Evolutionary conservation across 2,888 invertebrate species (phyloP).

Genomic region (Anthophora plumipes): DNA sequence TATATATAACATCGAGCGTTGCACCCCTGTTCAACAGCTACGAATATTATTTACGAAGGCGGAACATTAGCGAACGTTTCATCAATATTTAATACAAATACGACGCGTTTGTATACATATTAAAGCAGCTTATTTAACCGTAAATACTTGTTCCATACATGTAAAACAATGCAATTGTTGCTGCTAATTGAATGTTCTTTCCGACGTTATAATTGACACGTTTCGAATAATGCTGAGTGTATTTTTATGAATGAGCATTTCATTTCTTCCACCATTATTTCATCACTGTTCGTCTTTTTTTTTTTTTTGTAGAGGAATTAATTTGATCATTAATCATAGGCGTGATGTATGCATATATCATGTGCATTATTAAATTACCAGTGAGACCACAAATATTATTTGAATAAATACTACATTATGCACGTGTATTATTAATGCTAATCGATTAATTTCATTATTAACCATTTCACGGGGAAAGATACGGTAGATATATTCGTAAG

Average conservation of each 20-base stretch:
- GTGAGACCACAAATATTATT: neutral
- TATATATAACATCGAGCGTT: too few species aligned
- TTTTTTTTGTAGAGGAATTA: neutral
- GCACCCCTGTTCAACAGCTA: too few species aligned
- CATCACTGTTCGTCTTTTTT: too few species aligned
- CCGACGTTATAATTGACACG: neutral
- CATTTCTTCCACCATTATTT: neutral
- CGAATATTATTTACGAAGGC: constrained; percentile 20
- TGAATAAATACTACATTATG: neutral
- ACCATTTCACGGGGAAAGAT: neutral
- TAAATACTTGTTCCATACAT: neutral
- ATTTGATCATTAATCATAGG: neutral
- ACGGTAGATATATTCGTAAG: neutral
- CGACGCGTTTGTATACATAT: neutral
- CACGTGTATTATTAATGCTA: neutral
- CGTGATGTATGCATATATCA: neutral
- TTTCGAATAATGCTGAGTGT: neutral
- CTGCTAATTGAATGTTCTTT: constrained; percentile 16
- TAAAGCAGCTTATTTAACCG: neutral
- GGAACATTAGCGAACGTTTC: constrained; percentile 12
- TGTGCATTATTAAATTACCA: neutral
- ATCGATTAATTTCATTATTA: neutral
- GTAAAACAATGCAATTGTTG: neutral
- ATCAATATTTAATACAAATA: constrained; percentile 17
- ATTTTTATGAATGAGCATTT: neutral